Conservation (phyloP, 1,140 invertebrate species). For the Linepithema humile region DNA sequence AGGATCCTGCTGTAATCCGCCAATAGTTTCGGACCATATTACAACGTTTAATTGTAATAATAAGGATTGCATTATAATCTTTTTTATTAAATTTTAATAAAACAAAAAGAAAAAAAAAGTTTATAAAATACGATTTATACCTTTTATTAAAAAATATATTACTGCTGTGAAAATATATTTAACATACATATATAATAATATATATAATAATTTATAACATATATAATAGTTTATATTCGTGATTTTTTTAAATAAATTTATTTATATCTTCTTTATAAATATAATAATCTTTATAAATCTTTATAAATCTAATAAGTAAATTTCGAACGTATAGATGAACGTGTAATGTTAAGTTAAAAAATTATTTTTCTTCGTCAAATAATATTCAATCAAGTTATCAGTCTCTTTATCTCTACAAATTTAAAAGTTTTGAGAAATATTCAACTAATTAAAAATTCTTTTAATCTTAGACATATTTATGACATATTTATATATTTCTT, state of each 20-base stretch:
- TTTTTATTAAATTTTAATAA: neutral
- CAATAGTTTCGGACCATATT: too few relatives aligned
- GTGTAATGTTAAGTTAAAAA: neutral
- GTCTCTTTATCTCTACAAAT: neutral
- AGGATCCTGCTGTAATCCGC: neutral
- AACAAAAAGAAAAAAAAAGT: neutral
- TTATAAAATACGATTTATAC: neutral
- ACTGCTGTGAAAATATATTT: too few relatives aligned
- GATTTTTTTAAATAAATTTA: too few relatives aligned
- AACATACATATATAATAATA: too few relatives aligned
- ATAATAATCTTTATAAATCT: neutral
- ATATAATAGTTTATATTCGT: too few relatives aligned
- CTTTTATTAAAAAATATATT: neutral
- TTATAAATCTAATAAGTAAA: neutral
- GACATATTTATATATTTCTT: neutral
- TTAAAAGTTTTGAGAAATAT: neutral
- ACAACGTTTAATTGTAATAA: neutral
- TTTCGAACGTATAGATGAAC: too few relatives aligned
- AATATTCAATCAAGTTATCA: neutral
- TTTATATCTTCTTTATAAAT: too few relatives aligned
- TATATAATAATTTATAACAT: too few relatives aligned
- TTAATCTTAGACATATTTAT: neutral
- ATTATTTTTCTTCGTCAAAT: neutral
- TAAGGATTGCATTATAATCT: neutral
- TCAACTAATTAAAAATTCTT: neutral